Evolutionary conservation across 1,140 invertebrate genomes (phyloP).

Genomic region (Cryptotermes secundus): DNA sequence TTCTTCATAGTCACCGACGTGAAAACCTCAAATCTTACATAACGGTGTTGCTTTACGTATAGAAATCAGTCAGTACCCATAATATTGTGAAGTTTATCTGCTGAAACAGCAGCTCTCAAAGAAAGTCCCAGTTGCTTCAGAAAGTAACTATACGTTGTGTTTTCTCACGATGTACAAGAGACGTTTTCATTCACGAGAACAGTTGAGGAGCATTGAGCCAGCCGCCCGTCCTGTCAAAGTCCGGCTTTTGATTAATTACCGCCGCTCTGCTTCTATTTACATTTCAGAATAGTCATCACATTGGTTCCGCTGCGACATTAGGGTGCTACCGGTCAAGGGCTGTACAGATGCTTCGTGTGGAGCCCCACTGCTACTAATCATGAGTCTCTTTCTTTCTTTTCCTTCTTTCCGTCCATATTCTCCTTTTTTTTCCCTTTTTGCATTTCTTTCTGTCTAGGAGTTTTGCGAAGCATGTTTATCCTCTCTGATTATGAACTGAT

Average conservation of each 20-base stretch:
- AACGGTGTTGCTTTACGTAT: too few relatives aligned
- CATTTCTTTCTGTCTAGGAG: too few relatives aligned
- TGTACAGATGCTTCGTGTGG: not conserved
- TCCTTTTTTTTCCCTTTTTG: too few relatives aligned
- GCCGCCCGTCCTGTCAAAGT: constrained; percentile 7
- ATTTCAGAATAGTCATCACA: constrained; percentile 13
- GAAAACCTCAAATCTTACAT: too few relatives aligned
- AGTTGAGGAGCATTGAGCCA: not conserved
- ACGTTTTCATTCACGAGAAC: constrained; percentile 15
- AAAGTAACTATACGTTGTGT: not conserved
- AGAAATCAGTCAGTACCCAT: too few relatives aligned
- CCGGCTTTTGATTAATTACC: constrained; percentile 5
- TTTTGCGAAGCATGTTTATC: too few relatives aligned
- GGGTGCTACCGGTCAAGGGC: not conserved
- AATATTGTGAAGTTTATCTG: too few relatives aligned
- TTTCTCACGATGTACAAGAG: not conserved
- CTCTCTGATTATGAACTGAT: too few relatives aligned
- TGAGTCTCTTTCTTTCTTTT: too few relatives aligned
- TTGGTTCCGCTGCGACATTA: not conserved
- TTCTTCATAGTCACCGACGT: too few relatives aligned
- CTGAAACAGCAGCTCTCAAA: not conserved
- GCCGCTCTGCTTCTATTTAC: constrained; percentile 8
- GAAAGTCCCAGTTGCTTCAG: not conserved
- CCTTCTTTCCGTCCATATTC: too few relatives aligned
- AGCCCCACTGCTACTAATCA: too few relatives aligned